A percentile compares a stretch with the other conserved stretches of the same genome.
phyloP scores from a whole-genome alignment of 1,140 invertebrate species.

The Drosophila ohnishii region DNA sequence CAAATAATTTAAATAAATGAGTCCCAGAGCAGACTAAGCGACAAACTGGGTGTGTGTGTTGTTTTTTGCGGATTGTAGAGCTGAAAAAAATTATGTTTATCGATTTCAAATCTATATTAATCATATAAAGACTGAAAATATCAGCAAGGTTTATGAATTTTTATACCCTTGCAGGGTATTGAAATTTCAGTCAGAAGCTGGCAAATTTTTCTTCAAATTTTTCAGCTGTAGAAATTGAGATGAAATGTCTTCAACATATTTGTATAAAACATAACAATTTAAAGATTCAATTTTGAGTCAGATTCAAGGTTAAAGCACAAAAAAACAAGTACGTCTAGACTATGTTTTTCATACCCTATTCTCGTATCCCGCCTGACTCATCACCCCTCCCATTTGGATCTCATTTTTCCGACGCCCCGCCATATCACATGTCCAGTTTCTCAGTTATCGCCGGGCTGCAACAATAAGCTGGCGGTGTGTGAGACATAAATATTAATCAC shows the following conservation, averaged over 20 bases:
- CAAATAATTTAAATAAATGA: slow-evolving; percentile 16
- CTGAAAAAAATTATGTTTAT: neutral
- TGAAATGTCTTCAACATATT: too few species aligned
- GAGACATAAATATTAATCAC: slow-evolving; percentile 41
- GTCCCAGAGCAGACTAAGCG: neutral
- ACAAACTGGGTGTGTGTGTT: slow-evolving; percentile 1
- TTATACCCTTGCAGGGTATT: too few species aligned
- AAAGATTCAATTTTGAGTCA: neutral
- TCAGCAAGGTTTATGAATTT: too few species aligned
- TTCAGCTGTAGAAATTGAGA: neutral
- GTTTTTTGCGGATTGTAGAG: neutral
- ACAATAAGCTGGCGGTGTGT: slow-evolving; percentile 17
- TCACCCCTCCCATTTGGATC: neutral
- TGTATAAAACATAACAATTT: neutral
- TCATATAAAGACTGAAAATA: neutral
- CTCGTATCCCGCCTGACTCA: slow-evolving; percentile 1
- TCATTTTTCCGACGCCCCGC: slow-evolving; percentile 1
- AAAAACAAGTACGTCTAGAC: too few species aligned
- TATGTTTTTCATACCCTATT: neutral
- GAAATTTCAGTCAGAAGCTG: too few species aligned
- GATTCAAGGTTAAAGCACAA: neutral
- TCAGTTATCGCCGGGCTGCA: slow-evolving; percentile 11
- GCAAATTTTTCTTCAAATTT: neutral
- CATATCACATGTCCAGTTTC: slow-evolving; percentile 26
- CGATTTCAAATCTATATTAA: neutral